Base-by-base conservation (phyloP, 1,140 invertebrate genomes). In the Zaprionus davidi region DNA sequence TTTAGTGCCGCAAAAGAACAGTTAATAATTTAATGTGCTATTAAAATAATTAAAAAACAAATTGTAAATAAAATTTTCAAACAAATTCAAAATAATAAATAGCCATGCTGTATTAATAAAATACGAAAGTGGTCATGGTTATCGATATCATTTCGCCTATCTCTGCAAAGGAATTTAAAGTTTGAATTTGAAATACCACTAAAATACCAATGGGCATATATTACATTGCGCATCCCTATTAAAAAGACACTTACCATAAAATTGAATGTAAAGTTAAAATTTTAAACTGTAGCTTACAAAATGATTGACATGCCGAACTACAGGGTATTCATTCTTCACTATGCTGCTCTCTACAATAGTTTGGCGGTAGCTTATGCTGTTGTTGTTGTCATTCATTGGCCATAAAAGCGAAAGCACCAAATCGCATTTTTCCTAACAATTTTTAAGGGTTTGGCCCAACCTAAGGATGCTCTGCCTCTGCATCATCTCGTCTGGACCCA, bases 371-470 rank as follows among this genome's bases (percentile, higher is more conserved):
- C 6, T n/a, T 2, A 41, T n/a, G 38, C 38, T 44, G n/a, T 17
- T 46, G n/a, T 46, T 46, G n/a, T 46, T 74, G 67, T 71, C 63
- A 81, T 85, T 56, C 56, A 65, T 58, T 13, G 12, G 46, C 12
- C 63, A 49, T 60, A 87, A 87, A 87, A 87, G 84, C 84, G 83
- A 87, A 87, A 87, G 83, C 82, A 81, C 81, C 81, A 75, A 81
- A 81, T 88, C 78, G 65, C 78, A 78, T 76, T 84, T 88, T 87
- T 83, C 80, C 80, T 62, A 78, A 66, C 66, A 62, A 28, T 56
- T 44, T 46, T 56, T 22, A 73, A 65, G 63, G 63, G 70, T 63
- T 65, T 69, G 59, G 64, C 57, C 7, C 51, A 58, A 51, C 56
- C 73, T 38, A 82, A 86, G 82, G 82, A 86, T 88, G 70, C 68